A percentile compares a stretch with the other conserved stretches of the same genome.
These are phyloP conservation scores for Pseudomyrmex gracilis DNA, from an alignment of 1,140 invertebrate species.

Conservation along the genomic window DNA sequence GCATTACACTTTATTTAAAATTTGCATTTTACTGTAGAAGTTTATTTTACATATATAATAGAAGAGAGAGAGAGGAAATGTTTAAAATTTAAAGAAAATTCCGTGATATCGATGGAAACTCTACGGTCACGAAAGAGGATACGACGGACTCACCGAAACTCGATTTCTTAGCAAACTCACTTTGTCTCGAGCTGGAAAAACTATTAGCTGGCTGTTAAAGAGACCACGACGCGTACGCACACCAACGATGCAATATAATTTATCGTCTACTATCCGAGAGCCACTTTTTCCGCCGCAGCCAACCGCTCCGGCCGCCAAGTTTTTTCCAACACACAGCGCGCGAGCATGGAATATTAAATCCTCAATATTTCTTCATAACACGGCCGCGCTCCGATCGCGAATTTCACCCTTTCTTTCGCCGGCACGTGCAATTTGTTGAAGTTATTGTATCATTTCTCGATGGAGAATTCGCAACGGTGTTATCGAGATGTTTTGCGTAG, in stretches of 20 bases:
- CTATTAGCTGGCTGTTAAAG: slow-evolving; percentile 73
- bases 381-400: slow-evolving; percentile 22
- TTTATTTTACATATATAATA: not conserved
- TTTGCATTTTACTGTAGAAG: no score
- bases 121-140: not conserved
- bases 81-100: slow-evolving; percentile 5
- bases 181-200: slow-evolving; percentile 57
- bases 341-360: slow-evolving; percentile 70
- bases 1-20: not conserved
- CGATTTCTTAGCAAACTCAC: slow-evolving; percentile 55
- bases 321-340: slow-evolving; percentile 23
- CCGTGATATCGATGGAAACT: not conserved
- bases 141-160: slow-evolving; percentile 7
- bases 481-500: slow-evolving; percentile 18
- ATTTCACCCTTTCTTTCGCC: slow-evolving; percentile 29
- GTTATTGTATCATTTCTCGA: slow-evolving; percentile 42
- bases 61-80: not conserved
- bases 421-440: slow-evolving; percentile 48
- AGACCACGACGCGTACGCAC: slow-evolving; percentile 40
- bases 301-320: slow-evolving; percentile 39
- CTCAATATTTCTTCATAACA: slow-evolving; percentile 66
- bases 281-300: slow-evolving; percentile 46
- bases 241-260: slow-evolving; percentile 65
- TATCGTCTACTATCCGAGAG: slow-evolving; percentile 49
- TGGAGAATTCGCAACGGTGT: slow-evolving; percentile 11